Conservation (phyloP, 1,140 invertebrate species). For the Euwallacea similis region DNA sequence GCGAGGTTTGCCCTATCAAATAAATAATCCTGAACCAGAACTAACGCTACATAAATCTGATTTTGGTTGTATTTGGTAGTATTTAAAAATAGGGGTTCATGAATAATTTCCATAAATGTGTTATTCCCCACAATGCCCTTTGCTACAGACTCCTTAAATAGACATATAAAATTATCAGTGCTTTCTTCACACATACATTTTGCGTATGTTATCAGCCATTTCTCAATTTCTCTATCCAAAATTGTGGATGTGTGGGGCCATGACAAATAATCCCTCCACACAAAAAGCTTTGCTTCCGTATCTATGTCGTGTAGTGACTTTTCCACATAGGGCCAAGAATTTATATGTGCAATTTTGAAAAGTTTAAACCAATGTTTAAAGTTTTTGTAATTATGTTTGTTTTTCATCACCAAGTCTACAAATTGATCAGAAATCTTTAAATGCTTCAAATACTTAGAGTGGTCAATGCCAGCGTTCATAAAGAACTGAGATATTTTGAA, state of each 20-base stretch:
- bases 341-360: neutral
- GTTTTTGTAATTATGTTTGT: no score
- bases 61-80: neutral
- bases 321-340: neutral
- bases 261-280: neutral
- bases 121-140: neutral
- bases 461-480: neutral
- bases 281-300: neutral
- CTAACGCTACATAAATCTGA: conserved; percentile 9
- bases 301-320: neutral
- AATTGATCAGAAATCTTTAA: neutral
- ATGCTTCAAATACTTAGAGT: neutral
- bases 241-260: no score
- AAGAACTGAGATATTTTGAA: no score
- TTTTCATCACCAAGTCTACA: no score
- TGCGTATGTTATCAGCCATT: no score
- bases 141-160: no score
- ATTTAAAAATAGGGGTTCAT: neutral
- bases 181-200: no score
- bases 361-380: neutral
- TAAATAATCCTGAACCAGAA: neutral
- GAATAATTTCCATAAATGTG: neutral
- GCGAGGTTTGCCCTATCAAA: neutral
- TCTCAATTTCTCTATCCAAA: no score
- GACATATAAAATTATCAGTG: no score